Base-by-base conservation (phyloP, 2,797 vertebrate species). In the Scarus forsteni region DNA sequence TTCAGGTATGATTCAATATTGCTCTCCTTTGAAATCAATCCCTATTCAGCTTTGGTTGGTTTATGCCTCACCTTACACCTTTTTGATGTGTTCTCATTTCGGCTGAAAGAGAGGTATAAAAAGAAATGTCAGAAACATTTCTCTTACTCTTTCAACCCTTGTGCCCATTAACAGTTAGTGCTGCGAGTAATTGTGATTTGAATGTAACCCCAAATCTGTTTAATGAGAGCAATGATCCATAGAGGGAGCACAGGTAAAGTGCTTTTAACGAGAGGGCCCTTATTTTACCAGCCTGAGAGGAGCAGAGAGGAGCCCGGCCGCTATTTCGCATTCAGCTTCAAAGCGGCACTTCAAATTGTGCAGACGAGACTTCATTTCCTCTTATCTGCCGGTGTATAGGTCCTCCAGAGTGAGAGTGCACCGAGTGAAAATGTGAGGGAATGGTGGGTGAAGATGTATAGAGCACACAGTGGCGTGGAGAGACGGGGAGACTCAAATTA, bases 251-350 rank as follows among this genome's bases (percentile, higher is more conserved):
- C 89, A 93, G 91, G 91, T 93, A 91, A 91, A 92, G 91, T 92
- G 88, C 85, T 92, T 93, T 93, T 92, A 91, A 93, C 83, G 76
- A 93, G 89, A 92, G 90, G 88, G 88, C 82, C 88, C 89, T 92
- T 88, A 90, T 91, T 92, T 90, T 85, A 90, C 85, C 88, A 89
- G 88, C 78, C 70, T 1, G 70, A 75, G 87, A 90, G 77, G 74
- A 89, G 85, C 82, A 81, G 77, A 89, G 84, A 88, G 81, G 73
- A 85, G 76, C 81, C 10, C 66, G 70, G 73, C 74, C 50, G 80
- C 90, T 85, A 85, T 90, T 93, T 89, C 90, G 85, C 86, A 88
- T 92, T 87, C 79, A 68, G 88, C 91, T 93, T 92, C 90, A 93
- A 93, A 93, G 92, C 85, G 76, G 77, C 66, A 86, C 88, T 93